Conservation (phyloP, 2,888 invertebrate species). For the Leptopterna dolabrata region DNA sequence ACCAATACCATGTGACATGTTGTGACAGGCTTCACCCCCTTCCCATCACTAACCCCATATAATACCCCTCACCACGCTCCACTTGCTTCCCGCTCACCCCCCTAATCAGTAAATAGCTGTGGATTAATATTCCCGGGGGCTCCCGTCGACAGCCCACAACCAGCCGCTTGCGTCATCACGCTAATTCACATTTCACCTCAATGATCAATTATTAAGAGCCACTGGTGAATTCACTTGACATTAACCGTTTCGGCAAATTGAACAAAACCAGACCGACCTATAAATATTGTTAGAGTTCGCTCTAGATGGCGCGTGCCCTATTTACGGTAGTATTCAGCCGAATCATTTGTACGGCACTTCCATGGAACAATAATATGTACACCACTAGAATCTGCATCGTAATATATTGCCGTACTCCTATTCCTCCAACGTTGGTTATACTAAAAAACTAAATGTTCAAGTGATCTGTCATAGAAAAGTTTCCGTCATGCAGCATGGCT, state of each 20-base stretch:
- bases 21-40: neutral
- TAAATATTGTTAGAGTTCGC: neutral
- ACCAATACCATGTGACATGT: slow-evolving; percentile 8
- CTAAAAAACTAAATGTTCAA: too few relatives aligned
- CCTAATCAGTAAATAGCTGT: slow-evolving; percentile 42
- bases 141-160: slow-evolving; percentile 40
- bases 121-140: slow-evolving; percentile 43
- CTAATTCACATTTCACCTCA: slow-evolving; percentile 44
- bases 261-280: neutral
- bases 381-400: too few relatives aligned
- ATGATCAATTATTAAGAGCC: slow-evolving; percentile 36
- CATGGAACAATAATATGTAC: too few relatives aligned
- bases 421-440: too few relatives aligned
- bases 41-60: neutral
- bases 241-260: slow-evolving; percentile 25
- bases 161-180: slow-evolving; percentile 19
- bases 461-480: too few relatives aligned
- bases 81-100: neutral
- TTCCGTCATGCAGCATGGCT: too few relatives aligned
- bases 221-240: neutral
- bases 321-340: neutral
- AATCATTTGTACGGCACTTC: neutral
- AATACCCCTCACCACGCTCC: neutral
- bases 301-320: neutral
- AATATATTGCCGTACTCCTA: too few relatives aligned